Evolutionary conservation across 1,140 invertebrate species (phyloP).

Genomic region (Leptopilina boulardi): DNA sequence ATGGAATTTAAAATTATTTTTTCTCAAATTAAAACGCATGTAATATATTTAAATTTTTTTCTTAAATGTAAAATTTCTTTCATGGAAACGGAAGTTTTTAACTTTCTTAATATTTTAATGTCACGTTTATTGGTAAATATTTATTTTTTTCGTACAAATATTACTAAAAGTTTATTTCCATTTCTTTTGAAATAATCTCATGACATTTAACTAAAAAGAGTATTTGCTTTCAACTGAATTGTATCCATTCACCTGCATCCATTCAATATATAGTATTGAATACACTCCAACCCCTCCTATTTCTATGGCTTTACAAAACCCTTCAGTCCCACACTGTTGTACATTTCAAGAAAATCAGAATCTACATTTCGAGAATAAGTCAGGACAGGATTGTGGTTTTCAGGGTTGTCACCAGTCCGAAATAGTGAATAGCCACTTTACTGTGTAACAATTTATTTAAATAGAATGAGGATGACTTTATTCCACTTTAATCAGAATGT

Average conservation of each 20-base stretch:
- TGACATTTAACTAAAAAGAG: neutral
- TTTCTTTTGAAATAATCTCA: neutral
- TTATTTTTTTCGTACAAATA: neutral
- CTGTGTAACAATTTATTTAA: neutral
- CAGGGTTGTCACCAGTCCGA: neutral
- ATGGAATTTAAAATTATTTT: no score
- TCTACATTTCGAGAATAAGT: conserved; percentile 9
- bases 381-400: neutral
- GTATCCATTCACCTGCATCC: neutral
- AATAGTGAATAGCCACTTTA: neutral
- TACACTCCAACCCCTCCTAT: neutral
- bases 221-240: neutral
- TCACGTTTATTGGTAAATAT: no score
- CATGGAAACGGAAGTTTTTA: no score
- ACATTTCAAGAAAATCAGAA: conserved; percentile 1
- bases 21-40: no score
- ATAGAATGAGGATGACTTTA: neutral
- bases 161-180: neutral
- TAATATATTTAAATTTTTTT: no score
- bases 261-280: neutral
- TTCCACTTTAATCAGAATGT: neutral
- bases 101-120: no score
- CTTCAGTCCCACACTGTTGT: neutral
- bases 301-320: neutral
- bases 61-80: no score